A percentile compares a stretch with the other conserved stretches of the same genome.
phyloP scores from a whole-genome alignment of 2,888 invertebrate species.

The Caenorhabditis wallacei region DNA sequence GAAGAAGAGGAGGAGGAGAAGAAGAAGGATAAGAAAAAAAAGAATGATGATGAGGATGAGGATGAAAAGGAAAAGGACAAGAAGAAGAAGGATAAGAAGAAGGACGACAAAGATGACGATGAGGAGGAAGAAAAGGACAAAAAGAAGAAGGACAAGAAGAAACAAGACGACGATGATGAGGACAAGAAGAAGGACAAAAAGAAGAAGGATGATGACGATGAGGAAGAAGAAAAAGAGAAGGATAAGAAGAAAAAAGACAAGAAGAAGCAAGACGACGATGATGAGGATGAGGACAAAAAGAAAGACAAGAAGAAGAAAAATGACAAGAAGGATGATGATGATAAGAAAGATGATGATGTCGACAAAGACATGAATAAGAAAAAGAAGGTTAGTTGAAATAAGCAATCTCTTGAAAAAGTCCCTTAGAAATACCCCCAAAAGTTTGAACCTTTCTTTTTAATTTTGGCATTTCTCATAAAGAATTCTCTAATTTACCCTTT shows the following conservation, averaged over 20 bases:
- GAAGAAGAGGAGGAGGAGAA: constrained; percentile 19
- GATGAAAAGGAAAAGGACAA: constrained; percentile 23
- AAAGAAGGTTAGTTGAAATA: neutral
- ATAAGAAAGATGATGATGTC: neutral
- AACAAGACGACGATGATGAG: constrained; percentile 9
- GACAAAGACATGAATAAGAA: constrained; percentile 1
- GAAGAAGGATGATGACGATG: neutral
- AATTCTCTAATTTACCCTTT: neutral
- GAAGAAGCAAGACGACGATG: constrained; percentile 9
- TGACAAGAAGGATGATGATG: neutral
- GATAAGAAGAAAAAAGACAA: constrained; percentile 13
- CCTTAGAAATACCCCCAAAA: no score
- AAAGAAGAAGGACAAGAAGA: constrained; percentile 17
- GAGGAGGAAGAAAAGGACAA: constrained; percentile 6
- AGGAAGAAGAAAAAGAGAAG: constrained; percentile 6
- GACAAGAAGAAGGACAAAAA: neutral
- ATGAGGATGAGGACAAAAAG: neutral
- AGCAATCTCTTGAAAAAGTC: neutral
- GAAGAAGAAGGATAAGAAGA: constrained; percentile 16
- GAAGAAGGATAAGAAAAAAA: constrained; percentile 22
- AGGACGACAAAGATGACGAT: constrained; percentile 24
- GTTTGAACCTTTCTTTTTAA: no score
- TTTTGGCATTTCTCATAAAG: no score
- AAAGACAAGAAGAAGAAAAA: constrained; percentile 11
- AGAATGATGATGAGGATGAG: constrained; percentile 16